Base-by-base conservation (phyloP, 2,113 vertebrate species). In the Parus major region DNA sequence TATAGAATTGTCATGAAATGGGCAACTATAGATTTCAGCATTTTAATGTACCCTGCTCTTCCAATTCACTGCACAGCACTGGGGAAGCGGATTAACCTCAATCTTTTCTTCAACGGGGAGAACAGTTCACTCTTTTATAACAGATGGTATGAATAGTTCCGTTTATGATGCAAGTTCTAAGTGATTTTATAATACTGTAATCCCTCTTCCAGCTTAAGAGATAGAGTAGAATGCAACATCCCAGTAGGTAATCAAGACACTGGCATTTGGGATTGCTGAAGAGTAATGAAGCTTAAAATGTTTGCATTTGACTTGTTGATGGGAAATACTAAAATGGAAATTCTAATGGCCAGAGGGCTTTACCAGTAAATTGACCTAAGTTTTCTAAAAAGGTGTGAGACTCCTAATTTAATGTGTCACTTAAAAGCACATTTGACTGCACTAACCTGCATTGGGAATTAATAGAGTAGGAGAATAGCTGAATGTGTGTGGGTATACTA, bases 151-250 rank as follows among this genome's bases (percentile, higher is more conserved):
- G 61, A 91, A 63, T 56, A 77, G 39, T 83, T 92, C 89, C 22
- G 60, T 95, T 91, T 90, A 60, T 85, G 52, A 88, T 92, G 82
- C 36, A 84, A 90, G 35, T 85, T 94, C 41, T 68, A 82, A 90
- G 78, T 31, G 39, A 52, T 86, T 92, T 90, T 93, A 18, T 84
- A 82, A 53, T 59, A 50, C 82, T 46, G 24, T 94, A 95, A 93
- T 92, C 56, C 52, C 29, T 82, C 69, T 87, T 92, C 39, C 39
- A 82, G 36, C 1, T 91, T 72, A 80, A 82, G 81, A 84, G 78
- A 90, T 86, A 33, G 60, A 55, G 36, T 72, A 53, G 41, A 59
- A 53, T 63, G 22, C 56, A 89, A 17, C 41, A 78, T 21, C 17
- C 7, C 53, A 50, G 83, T 49, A 81, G 64, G 55, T 91, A 92